Base-by-base conservation (phyloP, 2,797 vertebrate genomes). In the Neostethus bicornis region DNA sequence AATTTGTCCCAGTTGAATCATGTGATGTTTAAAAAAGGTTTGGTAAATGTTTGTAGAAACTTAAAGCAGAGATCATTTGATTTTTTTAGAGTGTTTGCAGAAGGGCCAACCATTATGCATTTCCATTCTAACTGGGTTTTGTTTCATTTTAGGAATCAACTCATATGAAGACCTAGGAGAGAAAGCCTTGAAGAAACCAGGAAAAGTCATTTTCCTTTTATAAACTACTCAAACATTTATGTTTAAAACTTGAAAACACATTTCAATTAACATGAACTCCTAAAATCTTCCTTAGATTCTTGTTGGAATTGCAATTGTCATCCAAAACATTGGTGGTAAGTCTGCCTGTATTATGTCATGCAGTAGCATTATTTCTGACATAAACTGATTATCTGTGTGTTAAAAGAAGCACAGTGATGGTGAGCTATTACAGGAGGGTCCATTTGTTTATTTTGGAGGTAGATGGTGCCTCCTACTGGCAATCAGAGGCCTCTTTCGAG, bases 271-370 rank as follows among this genome's bases (percentile, higher is more conserved):
- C 31, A 4, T n/a, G 1, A n/a, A n/a, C 49, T 73, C 43, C 73
- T n/a, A 39, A 44, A 49, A 60, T 72, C 77, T 52, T 76, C 85
- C 81, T 50, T 77, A 98, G 96, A 81, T 95, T 64, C 37, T 95
- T 61, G 96, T 97, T 77, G 96, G 92, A 71, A 74, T 90, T 61
- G 91, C 92, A 35, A 95, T 98, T 87, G 77, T 98, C 51, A 92
- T 96, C 83, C 96, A 99, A 91, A 98, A 98, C 77, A 91, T 96
- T 49, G 96, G 96, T 72, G 96, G 97, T 98, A 93, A 95, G 95
- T 71, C 46, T 7, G 29, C 61, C 57, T 34, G 13, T 0, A 1
- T 57, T 62, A 73, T 23, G 49, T 32, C 44, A 4, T 24, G 42
- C 68, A 58, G 24, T 61, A 38, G n/a, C 43, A 66, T 66, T 65